phyloP scores from a whole-genome alignment of 2,113 vertebrate genomes.

The Tachysurus fulvidraco region DNA sequence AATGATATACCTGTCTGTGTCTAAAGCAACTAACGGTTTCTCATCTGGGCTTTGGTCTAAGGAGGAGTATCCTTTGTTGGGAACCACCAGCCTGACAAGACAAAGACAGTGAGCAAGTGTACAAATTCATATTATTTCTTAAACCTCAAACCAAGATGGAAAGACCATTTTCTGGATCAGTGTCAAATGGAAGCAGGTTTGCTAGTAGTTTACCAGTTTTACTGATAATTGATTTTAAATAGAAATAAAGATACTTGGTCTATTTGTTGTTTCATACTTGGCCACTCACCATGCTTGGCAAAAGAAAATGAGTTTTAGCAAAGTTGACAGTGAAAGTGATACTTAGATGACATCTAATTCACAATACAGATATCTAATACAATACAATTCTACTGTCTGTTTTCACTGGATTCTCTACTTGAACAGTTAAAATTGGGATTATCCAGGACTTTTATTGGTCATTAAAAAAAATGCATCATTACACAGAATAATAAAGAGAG shows the following conservation, averaged over 20 bases:
- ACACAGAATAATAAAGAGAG: too few species aligned
- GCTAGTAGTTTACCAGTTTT: not conserved
- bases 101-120: not conserved
- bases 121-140: not conserved
- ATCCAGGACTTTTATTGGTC: too few species aligned
- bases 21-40: conserved; percentile 95
- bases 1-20: conserved; percentile 90
- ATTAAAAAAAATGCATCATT: too few species aligned
- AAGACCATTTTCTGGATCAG: not conserved
- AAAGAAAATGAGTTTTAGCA: not conserved
- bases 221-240: not conserved
- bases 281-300: not conserved
- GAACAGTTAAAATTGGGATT: too few species aligned
- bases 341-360: not conserved
- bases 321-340: not conserved
- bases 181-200: not conserved
- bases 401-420: too few species aligned
- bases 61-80: conserved; percentile 97
- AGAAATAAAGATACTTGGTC: not conserved
- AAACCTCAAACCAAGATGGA: not conserved
- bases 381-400: not conserved
- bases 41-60: conserved; percentile 98
- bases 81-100: conserved; percentile 86
- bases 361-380: not conserved
- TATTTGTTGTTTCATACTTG: not conserved